Base-by-base conservation (phyloP, 2,797 vertebrate species). In the Tadarida brasiliensis region DNA sequence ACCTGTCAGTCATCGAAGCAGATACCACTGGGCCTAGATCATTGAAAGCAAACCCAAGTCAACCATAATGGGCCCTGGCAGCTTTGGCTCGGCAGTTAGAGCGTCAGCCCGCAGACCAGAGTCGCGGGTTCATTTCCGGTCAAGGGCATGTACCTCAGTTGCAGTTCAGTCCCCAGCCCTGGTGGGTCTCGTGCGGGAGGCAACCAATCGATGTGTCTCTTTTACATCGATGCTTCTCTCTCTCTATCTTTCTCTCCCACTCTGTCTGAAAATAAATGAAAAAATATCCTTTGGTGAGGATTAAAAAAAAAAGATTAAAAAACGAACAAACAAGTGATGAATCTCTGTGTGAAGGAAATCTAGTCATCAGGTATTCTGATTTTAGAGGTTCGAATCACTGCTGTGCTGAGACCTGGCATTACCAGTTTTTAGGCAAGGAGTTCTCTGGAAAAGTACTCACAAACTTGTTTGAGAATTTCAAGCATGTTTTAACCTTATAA, bases 391-490 rank as follows among this genome's bases (percentile, higher is more conserved):
- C 49, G 49, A 78, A 81, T 91, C 63, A 91, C 33, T 12, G 11
- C 56, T 24, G 2, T 33, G 30, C 6, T 35, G 28, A 93, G 30
- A 63, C 30, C 2, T 12, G 33, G 33, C n/a, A 71, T 30, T 30
- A 90, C 57, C 26, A 39, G 63, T 81, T 67, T 39, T 81, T 20
- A 73, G 73, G 65, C 30, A 49, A 92, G 17, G 4, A 33, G 28
- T 51, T 76, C 77, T 83, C 90, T 68, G 90, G 94, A 61, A 97
- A 97, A 97, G 57, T 80, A 91, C 86, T 97, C 82, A 92, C 61
- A 76, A 54, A 76, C 9, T 65, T 74, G 14, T 87, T 51, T 87
- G 73, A 39, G 68, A 83, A 90, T 76, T 85, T 94, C 49, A 91
- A 83, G 82, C 68, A 95, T 88, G 77, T 90, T 91, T 97, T 90